Base-by-base conservation (phyloP, 2,797 vertebrate species). In the Syndactyla subalaris region DNA sequence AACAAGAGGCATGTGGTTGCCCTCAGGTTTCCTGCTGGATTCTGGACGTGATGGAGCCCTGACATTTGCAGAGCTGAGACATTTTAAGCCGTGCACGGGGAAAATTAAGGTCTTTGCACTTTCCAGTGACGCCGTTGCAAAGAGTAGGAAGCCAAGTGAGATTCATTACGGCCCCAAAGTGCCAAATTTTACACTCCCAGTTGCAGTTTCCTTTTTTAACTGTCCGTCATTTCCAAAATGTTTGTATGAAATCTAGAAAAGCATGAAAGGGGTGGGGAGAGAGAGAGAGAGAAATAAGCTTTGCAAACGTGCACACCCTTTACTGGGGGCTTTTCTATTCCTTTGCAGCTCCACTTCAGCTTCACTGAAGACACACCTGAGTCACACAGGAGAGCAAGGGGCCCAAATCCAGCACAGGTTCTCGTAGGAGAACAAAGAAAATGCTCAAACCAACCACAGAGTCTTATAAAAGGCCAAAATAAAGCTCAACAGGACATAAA, bases 61-160 rank as follows among this genome's bases (percentile, higher is more conserved):
- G 91, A 85, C 74, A 48, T 92, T 91, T 89, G 75, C 43, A 63
- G 68, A 85, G 46, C 54, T 39, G 91, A 89, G 81, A 32, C 63
- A 52, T 89, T 93, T 93, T 23, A 51, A 87, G 48, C 43, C 10
- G 38, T 38, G 38, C 38, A 38, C 38, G 38, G 41, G 70, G 72
- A 49, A 88, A 91, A 85, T 89, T 65, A 92, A 88, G 65, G 93
- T 91, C 87, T 83, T 14, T 79, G 78, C 41, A 61, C 81, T 92
- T 85, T 73, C 65, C 52, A 85, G 82, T 57, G 43, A 41, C 9
- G 34, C 49, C 54, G 67, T 30, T 36, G 72, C 49, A 46, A n/a
- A 46, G 82, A 72, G 58, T 13, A 34, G 79, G 85, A 83, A 92
- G 65, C 17, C 79, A 61, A 54, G 89, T 72, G 63, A 85, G 85